A percentile compares a stretch with the other conserved stretches of the same genome.
phyloP scores from a whole-genome alignment of 2,888 invertebrate species.

The Xylota sylvarum region DNA sequence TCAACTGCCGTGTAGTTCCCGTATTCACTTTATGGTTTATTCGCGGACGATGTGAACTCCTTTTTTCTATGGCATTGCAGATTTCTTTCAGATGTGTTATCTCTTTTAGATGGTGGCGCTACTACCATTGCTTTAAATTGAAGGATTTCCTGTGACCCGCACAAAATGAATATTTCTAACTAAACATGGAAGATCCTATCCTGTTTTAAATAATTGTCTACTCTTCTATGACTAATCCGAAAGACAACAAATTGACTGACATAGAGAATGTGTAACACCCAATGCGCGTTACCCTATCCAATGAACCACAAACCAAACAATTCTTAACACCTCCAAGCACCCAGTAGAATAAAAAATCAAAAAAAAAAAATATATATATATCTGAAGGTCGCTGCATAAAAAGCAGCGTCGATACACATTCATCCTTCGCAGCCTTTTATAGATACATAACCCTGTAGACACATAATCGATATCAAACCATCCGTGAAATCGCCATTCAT shows the following conservation, averaged over 20 bases:
- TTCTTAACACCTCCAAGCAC: neutral
- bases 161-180: no score
- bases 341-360: neutral
- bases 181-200: no score
- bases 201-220: neutral
- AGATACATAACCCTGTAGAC: slow-evolving; percentile 14
- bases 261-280: neutral
- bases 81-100: no score
- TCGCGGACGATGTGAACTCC: no score
- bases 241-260: neutral
- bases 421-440: slow-evolving; percentile 2
- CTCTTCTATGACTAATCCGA: neutral
- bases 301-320: slow-evolving; percentile 18
- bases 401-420: neutral
- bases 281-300: slow-evolving; percentile 16
- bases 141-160: no score
- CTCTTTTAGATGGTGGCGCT: no score
- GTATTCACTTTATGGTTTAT: no score
- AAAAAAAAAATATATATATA: neutral
- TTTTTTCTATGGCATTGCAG: no score
- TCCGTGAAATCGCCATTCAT: slow-evolving; percentile 39
- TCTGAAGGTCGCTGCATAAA: slow-evolving; percentile 33
- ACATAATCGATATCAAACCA: slow-evolving; percentile 43
- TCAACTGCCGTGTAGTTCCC: no score
- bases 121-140: no score